phyloP scores from a whole-genome alignment of 2,797 vertebrate genomes.

The Hemitrygon akajei region DNA sequence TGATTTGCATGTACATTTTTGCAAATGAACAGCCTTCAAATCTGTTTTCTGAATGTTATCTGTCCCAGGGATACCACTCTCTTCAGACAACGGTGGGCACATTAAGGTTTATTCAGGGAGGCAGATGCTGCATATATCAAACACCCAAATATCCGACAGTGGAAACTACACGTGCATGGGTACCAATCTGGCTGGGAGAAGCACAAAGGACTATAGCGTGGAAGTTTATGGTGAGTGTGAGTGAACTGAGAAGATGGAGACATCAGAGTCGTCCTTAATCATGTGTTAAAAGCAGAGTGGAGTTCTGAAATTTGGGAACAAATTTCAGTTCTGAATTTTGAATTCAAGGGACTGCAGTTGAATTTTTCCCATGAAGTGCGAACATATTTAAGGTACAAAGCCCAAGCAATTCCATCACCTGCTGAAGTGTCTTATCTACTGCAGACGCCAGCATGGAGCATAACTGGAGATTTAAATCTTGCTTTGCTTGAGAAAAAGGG shows the following conservation, averaged over 20 bases:
- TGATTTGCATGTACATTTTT: neutral
- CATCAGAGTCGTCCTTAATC: too few relatives aligned
- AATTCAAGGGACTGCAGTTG: too few relatives aligned
- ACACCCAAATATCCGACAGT: slow-evolving; percentile 44
- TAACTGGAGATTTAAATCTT: too few relatives aligned
- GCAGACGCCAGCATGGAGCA: too few relatives aligned
- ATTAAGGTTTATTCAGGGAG: slow-evolving; percentile 47
- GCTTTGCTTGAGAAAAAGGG: too few relatives aligned
- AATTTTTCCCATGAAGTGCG: too few relatives aligned
- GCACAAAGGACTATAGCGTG: slow-evolving; percentile 50
- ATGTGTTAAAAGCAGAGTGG: too few relatives aligned
- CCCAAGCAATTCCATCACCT: too few relatives aligned
- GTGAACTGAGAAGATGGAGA: neutral
- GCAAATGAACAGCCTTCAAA: neutral
- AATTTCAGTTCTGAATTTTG: too few relatives aligned
- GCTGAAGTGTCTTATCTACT: too few relatives aligned
- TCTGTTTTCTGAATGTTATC: neutral
- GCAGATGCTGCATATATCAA: slow-evolving; percentile 48
- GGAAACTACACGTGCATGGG: slow-evolving; percentile 55
- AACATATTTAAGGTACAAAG: neutral
- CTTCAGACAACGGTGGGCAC: neutral
- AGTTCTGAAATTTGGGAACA: too few relatives aligned
- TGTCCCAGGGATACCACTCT: slow-evolving; percentile 49
- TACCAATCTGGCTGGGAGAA: slow-evolving; percentile 51
- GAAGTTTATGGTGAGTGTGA: slow-evolving; percentile 51